phyloP scores from a whole-genome alignment of 1,140 invertebrate genomes.

The Panagrolaimus sp. region DNA sequence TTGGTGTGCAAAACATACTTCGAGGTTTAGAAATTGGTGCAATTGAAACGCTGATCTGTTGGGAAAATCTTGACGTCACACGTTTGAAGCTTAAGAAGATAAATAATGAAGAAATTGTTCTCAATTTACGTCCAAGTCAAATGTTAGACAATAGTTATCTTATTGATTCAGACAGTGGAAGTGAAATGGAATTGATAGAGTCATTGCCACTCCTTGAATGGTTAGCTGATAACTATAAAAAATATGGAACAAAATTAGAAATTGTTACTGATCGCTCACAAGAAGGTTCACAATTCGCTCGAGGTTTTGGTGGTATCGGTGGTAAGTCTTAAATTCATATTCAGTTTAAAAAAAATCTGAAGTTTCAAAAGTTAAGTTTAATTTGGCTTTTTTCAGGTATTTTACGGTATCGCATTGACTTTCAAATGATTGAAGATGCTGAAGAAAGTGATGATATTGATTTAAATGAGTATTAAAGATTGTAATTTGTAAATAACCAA shows the following conservation, averaged over 20 bases:
- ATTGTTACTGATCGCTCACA: constrained; percentile 99
- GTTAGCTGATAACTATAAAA: constrained; percentile 99
- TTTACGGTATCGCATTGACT: constrained; percentile 96
- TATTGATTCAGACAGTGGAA: constrained; percentile 71
- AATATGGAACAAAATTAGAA: constrained; percentile 94
- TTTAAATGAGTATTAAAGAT: constrained; percentile 55
- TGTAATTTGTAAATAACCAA: no score
- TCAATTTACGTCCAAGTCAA: constrained; percentile 26
- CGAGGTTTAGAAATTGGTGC: constrained; percentile 91
- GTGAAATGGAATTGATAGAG: constrained; percentile 92
- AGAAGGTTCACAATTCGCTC: constrained; percentile 96
- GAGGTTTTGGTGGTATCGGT: constrained; percentile 98
- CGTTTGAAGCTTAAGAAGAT: constrained; percentile 76
- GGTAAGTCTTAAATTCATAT: no score
- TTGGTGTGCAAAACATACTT: constrained; percentile 96
- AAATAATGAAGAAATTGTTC: constrained; percentile 62
- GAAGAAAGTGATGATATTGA: constrained; percentile 50
- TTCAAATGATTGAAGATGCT: constrained; percentile 76
- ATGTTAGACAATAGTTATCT: constrained; percentile 36
- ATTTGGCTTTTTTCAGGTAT: constrained; percentile 68
- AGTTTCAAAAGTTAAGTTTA: neutral
- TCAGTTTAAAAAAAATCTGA: no score
- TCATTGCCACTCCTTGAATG: constrained; percentile 92
- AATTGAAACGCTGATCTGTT: constrained; percentile 96
- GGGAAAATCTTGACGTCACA: constrained; percentile 95